These are phyloP conservation scores for Tholera decimalis DNA, from an alignment of 2,888 invertebrate genomes.

Conservation along the genomic window DNA sequence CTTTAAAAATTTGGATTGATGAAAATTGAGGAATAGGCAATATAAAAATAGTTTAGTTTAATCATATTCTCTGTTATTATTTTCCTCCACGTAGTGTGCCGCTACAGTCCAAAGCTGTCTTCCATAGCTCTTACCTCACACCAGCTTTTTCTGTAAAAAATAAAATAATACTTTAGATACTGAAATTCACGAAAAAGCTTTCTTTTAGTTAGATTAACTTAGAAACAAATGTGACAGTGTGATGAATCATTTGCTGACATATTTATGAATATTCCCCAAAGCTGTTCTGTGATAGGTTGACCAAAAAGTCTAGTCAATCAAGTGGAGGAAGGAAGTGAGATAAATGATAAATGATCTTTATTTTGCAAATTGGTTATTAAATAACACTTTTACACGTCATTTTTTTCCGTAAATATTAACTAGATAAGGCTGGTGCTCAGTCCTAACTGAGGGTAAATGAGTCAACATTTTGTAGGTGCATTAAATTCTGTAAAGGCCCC, in stretches of 20 bases:
- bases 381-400: no score
- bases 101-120: neutral
- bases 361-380: no score
- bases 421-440: no score
- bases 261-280: conserved; percentile 17
- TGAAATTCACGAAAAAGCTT: neutral
- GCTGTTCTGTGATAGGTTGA: neutral
- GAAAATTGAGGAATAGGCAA: neutral
- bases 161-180: neutral
- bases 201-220: neutral
- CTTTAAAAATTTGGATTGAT: neutral
- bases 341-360: no score
- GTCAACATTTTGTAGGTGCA: neutral
- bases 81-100: neutral
- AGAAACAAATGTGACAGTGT: neutral
- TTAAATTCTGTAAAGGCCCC: neutral
- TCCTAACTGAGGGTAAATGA: neutral
- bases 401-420: no score
- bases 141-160: neutral
- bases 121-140: no score
- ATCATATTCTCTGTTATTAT: neutral
- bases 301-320: conserved; percentile 8
- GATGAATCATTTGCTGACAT: neutral
- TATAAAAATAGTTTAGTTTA: neutral
- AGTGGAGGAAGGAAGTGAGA: no score